phyloP scores from a whole-genome alignment of 2,113 vertebrate species.

The Deroptyus accipitrinus region DNA sequence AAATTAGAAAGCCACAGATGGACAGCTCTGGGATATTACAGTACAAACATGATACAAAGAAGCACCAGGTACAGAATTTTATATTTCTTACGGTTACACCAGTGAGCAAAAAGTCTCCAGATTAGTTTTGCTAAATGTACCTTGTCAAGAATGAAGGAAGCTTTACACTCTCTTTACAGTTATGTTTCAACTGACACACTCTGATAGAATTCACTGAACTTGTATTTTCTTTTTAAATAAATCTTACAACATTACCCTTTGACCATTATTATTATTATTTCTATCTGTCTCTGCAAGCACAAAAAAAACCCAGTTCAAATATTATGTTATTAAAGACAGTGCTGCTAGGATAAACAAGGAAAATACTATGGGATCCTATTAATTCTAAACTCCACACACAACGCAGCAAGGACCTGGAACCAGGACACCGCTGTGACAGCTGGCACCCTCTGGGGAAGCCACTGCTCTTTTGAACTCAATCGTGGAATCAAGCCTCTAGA shows the following conservation, averaged over 20 bases:
- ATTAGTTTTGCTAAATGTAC: background rate
- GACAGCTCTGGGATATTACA: background rate
- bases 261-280: background rate
- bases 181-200: background rate
- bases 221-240: background rate
- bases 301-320: background rate
- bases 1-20: background rate
- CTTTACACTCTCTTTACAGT: background rate
- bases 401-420: rapidly evolving
- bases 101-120: background rate
- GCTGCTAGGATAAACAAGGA: background rate
- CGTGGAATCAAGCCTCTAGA: background rate
- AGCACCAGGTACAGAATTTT: background rate
- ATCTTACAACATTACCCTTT: background rate
- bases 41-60: background rate
- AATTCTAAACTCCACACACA: rapidly evolving
- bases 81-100: background rate
- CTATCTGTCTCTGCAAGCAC: background rate
- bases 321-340: background rate
- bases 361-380: background rate
- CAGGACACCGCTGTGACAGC: background rate
- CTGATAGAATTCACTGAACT: background rate
- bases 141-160: background rate
- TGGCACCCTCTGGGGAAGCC: background rate
- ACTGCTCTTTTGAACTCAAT: background rate